A percentile compares a stretch with the other conserved stretches of the same genome.
These are phyloP conservation scores for Semicossyphus pulcher DNA, from an alignment of 2,113 vertebrate genomes.

Conservation along the genomic window DNA sequence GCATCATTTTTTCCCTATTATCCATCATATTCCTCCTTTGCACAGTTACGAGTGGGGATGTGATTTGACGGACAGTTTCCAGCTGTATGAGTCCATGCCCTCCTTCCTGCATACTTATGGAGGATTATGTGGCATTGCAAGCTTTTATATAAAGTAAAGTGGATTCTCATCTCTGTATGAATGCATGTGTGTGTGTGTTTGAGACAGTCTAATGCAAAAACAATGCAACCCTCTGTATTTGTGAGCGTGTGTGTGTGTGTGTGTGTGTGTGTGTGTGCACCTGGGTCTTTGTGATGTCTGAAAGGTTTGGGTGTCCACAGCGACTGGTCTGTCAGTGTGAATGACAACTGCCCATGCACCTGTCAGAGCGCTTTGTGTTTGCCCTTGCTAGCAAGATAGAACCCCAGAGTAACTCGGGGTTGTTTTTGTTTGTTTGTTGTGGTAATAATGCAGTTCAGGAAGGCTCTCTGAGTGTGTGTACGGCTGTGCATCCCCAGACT, in stretches of 20 bases:
- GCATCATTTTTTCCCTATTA: conserved; percentile 36
- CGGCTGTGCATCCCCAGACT: background rate
- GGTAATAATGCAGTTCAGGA: conserved; percentile 10
- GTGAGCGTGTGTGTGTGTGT: background rate
- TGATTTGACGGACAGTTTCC: conserved; percentile 43
- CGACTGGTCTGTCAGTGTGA: conserved; percentile 26
- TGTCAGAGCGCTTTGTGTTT: conserved; percentile 28
- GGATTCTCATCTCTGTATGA: conserved; percentile 31
- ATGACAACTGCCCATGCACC: conserved; percentile 31
- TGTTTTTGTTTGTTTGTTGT: conserved; percentile 18
- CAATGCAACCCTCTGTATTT: conserved; percentile 14
- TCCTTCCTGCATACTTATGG: conserved; percentile 46
- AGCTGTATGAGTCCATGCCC: conserved; percentile 31
- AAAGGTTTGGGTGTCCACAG: conserved; percentile 39
- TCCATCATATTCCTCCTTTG: conserved; percentile 16
- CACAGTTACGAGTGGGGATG: conserved; percentile 2
- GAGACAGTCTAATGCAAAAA: conserved; percentile 26
- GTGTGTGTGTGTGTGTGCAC: background rate
- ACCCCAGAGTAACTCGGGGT: background rate
- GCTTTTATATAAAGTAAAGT: conserved; percentile 46
- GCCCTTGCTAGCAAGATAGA: conserved; percentile 13
- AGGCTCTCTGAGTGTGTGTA: background rate
- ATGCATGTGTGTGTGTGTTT: background rate
- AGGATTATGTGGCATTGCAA: conserved; percentile 47
- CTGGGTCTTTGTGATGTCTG: conserved; percentile 45